Conservation (phyloP, 2,113 vertebrate genomes). For the Brachionichthys hirsutus region DNA sequence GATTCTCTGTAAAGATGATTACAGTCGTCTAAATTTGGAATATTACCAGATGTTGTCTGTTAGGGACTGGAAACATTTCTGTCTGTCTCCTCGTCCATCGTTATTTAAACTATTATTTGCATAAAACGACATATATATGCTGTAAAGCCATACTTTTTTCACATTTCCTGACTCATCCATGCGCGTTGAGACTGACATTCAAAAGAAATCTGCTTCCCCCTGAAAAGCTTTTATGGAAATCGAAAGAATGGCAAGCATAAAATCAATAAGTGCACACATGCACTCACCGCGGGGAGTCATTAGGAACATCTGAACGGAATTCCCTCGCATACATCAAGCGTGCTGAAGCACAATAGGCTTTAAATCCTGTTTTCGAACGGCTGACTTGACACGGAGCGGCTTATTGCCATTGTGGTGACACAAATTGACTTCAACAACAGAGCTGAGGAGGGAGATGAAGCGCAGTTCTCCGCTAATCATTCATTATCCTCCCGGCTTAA, state of each 20-base stretch:
- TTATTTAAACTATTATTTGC: too few relatives aligned
- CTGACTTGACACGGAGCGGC: slow-evolving; percentile 57
- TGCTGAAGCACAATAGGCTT: slow-evolving; percentile 60
- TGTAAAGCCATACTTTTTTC: too few relatives aligned
- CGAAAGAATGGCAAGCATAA: slow-evolving; percentile 34
- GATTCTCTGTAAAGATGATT: slow-evolving; percentile 53
- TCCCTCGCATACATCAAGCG: slow-evolving; percentile 65
- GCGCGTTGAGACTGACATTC: slow-evolving; percentile 2
- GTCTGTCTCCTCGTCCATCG: background rate
- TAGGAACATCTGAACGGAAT: slow-evolving; percentile 60
- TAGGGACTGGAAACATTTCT: slow-evolving; percentile 17
- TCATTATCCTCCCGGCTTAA: slow-evolving; percentile 54
- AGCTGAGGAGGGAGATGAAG: slow-evolving; percentile 49
- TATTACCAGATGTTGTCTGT: slow-evolving; percentile 43
- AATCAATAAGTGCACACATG: slow-evolving; percentile 60
- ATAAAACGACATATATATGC: too few relatives aligned
- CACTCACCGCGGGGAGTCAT: slow-evolving; percentile 56
- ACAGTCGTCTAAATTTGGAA: slow-evolving; percentile 57
- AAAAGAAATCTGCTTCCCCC: slow-evolving; percentile 29
- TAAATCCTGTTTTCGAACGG: slow-evolving; percentile 67
- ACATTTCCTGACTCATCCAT: background rate
- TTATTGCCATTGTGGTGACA: slow-evolving; percentile 58
- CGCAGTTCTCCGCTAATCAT: slow-evolving; percentile 45
- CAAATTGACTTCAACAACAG: slow-evolving; percentile 55
- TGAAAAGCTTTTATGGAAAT: slow-evolving; percentile 46